Evolutionary conservation across 1,140 invertebrate genomes (phyloP).

Genomic region (Mactra quadrangularis): DNA sequence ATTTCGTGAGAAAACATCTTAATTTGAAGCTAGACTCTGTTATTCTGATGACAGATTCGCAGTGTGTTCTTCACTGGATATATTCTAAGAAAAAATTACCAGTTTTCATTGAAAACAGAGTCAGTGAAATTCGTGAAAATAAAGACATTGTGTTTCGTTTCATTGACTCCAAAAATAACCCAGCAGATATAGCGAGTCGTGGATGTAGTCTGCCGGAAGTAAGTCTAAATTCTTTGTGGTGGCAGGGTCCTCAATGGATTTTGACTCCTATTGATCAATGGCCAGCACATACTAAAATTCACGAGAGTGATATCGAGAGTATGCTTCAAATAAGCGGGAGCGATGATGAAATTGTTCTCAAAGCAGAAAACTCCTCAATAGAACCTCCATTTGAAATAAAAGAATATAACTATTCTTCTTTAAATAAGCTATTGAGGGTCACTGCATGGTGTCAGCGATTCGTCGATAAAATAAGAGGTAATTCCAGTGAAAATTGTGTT

Average conservation of each 20-base stretch:
- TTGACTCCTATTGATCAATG: background rate
- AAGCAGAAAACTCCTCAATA: background rate
- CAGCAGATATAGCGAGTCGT: constrained; percentile 35
- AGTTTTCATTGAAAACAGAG: constrained; percentile 12
- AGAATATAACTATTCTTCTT: background rate
- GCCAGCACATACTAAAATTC: background rate
- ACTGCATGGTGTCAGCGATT: background rate
- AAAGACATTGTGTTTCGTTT: background rate
- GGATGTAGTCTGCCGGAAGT: background rate
- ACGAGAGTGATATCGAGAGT: background rate
- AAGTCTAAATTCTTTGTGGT: background rate
- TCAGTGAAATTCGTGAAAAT: constrained; percentile 9
- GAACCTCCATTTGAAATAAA: constrained; percentile 10
- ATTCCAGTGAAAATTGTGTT: background rate
- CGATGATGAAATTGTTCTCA: background rate
- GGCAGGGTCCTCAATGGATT: constrained; percentile 34
- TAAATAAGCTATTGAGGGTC: constrained; percentile 28
- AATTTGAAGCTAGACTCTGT: background rate
- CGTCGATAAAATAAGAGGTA: background rate
- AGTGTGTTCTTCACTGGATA: constrained; percentile 29
- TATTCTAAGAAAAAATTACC: background rate
- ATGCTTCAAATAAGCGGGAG: background rate
- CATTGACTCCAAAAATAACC: background rate
- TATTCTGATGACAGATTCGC: background rate
- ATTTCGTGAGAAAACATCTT: background rate